Evolutionary conservation across 2,113 vertebrate genomes (phyloP).

Genomic region (Scomber japonicus): DNA sequence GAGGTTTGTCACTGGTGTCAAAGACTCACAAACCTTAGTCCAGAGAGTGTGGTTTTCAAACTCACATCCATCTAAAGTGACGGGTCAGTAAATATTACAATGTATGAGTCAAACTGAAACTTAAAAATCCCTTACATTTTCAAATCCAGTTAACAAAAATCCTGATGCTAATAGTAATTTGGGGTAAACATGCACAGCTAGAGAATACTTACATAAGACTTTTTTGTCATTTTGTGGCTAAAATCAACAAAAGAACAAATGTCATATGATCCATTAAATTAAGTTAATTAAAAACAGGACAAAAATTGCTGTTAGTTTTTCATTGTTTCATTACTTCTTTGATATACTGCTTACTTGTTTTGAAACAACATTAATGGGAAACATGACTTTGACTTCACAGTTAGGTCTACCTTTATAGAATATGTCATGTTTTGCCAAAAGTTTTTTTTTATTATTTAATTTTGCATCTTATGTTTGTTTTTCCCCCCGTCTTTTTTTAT

Average conservation of each 20-base stretch:
- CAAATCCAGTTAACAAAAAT: slow-evolving; percentile 13
- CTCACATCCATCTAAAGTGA: slow-evolving; percentile 62
- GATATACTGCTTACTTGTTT: slow-evolving; percentile 39
- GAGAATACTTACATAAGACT: neutral
- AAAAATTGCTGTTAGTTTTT: slow-evolving; percentile 4
- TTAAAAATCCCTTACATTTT: slow-evolving; percentile 30
- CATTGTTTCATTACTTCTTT: slow-evolving; percentile 38
- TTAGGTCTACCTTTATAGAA: slow-evolving; percentile 1
- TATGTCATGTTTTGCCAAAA: slow-evolving; percentile 27
- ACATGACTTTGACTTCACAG: slow-evolving; percentile 47
- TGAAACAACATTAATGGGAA: slow-evolving; percentile 54
- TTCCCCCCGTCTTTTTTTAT: neutral
- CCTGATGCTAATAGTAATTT: neutral
- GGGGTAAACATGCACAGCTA: neutral
- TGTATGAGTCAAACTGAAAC: slow-evolving; percentile 61
- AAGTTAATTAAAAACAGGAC: slow-evolving; percentile 41
- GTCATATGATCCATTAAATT: slow-evolving; percentile 34
- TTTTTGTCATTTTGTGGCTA: slow-evolving; percentile 6
- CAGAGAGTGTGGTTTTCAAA: slow-evolving; percentile 54
- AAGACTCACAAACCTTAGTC: slow-evolving; percentile 28
- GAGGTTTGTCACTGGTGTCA: slow-evolving; percentile 36
- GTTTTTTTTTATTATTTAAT: neutral
- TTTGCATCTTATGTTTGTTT: neutral
- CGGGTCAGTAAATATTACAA: slow-evolving; percentile 53
- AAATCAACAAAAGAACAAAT: slow-evolving; percentile 20